Base-by-base conservation (phyloP, 1,140 invertebrate species). In the Drosophila novamexicana region DNA sequence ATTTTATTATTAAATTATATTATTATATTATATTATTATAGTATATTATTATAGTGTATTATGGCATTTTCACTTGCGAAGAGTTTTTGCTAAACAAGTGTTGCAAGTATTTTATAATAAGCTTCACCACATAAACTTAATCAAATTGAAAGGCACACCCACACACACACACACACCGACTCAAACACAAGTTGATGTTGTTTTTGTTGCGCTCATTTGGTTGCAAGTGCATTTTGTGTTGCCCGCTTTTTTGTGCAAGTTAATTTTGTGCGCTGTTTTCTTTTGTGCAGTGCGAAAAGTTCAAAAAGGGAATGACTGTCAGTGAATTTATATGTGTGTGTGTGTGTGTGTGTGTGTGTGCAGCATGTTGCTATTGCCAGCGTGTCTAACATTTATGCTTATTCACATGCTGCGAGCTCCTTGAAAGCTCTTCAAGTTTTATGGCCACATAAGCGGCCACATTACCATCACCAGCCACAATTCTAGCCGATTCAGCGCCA, bases 371-470 rank as follows among this genome's bases (percentile, higher is more conserved):
- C 16, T 34, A n/a, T 57, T 12, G 40, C 50, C 50, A 22, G 14
- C 39, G 42, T 47, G 37, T 61, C 65, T 50, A 36, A 45, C 61
- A 64, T 45, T 71, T 58, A 74, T 74, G 39, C 72, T 65, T 61
- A 59, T 52, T 29, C 67, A 65, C 54, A 65, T 64, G 67, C 67
- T 54, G 58, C 39, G 52, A 22, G 44, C 57, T 69, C 12, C 67
- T 75, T 47, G 47, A 73, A 37, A 67, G 63, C 82, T 79, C 62
- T 79, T 88, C 83, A 79, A 74, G 65, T 77, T 88, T 86, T 79
- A 89, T 83, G 77, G 56, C 82, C 82, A 86, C 83, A 86, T 71
- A 79, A 82, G 82, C 82, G 63, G 67, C 54, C 59, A 57, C 68
- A 75, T 75, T 59, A 72, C 73, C 61, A 70, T 74, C 58, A 62